phyloP scores from a whole-genome alignment of 1,140 invertebrate genomes.

The Colletes latitarsis region DNA sequence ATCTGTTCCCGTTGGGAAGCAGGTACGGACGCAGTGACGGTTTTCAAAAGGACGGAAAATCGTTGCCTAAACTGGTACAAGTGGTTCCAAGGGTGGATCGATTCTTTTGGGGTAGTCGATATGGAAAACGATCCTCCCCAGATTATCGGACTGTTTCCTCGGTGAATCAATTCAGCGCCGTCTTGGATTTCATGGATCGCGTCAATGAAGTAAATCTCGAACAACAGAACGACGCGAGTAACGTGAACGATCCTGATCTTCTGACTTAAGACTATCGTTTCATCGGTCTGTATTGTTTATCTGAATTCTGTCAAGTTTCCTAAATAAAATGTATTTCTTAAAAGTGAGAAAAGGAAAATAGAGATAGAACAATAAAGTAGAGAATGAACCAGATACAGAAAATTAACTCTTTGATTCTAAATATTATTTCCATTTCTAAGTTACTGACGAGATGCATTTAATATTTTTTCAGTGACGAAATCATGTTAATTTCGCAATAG shows the following conservation, averaged over 20 bases:
- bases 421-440: too few relatives aligned
- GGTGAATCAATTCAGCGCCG: conserved; percentile 41
- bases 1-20: conserved; percentile 21
- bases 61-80: conserved; percentile 41
- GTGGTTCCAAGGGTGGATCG: conserved; percentile 61
- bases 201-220: conserved; percentile 15
- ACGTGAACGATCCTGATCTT: conserved; percentile 25
- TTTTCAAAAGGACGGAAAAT: background rate
- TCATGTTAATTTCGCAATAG: too few relatives aligned
- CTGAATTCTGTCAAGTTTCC: background rate
- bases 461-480: too few relatives aligned
- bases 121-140: conserved; percentile 61
- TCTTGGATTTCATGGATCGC: conserved; percentile 52
- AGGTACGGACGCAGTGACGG: conserved; percentile 56
- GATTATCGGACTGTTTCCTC: conserved; percentile 10
- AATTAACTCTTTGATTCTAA: too few relatives aligned
- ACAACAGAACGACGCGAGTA: conserved; percentile 3
- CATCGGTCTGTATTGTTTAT: background rate
- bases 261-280: conserved; percentile 9
- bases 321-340: background rate
- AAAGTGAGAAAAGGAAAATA: too few relatives aligned
- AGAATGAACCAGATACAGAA: too few relatives aligned
- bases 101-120: conserved; percentile 66
- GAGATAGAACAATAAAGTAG: too few relatives aligned
- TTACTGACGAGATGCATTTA: too few relatives aligned